These are phyloP conservation scores for Sciurus vulgaris DNA, from an alignment of 2,797 vertebrate genomes.

Conservation along the genomic window DNA sequence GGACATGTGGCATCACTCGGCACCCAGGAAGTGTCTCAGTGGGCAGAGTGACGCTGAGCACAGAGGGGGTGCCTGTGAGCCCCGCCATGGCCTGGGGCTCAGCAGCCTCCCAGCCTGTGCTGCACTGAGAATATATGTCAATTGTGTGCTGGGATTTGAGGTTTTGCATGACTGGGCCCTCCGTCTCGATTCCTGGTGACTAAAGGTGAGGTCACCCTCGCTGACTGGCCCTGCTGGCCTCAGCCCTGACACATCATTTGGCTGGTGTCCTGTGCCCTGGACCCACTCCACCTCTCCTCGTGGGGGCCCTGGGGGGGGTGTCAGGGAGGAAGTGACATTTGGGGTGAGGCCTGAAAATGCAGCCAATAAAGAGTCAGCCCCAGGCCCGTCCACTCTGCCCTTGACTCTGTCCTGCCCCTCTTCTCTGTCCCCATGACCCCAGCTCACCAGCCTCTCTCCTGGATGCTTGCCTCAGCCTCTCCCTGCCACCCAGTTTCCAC, in stretches of 20 bases:
- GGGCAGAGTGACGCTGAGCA: no score
- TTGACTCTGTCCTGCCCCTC: background rate
- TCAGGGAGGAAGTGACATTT: constrained; percentile 24
- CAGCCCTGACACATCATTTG: constrained; percentile 60
- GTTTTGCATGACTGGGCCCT: background rate
- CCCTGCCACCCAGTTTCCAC: background rate
- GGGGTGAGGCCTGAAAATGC: background rate
- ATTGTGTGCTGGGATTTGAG: background rate
- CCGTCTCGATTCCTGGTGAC: background rate
- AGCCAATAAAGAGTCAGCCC: background rate
- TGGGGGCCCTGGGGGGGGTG: background rate
- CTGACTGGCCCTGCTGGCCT: background rate
- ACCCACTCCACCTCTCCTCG: background rate
- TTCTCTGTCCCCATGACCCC: background rate
- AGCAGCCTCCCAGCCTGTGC: background rate
- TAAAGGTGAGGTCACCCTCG: constrained; percentile 40
- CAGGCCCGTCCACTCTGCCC: background rate
- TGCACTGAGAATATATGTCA: background rate
- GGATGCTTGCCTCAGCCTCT: background rate
- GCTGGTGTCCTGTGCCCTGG: background rate
- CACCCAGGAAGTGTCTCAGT: background rate
- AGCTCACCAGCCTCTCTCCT: background rate
- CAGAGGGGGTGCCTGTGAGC: background rate
- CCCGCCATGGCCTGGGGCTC: rapidly evolving
- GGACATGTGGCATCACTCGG: background rate